These are phyloP conservation scores for Endotricha flammealis DNA, from an alignment of 2,888 invertebrate genomes.

Conservation along the genomic window DNA sequence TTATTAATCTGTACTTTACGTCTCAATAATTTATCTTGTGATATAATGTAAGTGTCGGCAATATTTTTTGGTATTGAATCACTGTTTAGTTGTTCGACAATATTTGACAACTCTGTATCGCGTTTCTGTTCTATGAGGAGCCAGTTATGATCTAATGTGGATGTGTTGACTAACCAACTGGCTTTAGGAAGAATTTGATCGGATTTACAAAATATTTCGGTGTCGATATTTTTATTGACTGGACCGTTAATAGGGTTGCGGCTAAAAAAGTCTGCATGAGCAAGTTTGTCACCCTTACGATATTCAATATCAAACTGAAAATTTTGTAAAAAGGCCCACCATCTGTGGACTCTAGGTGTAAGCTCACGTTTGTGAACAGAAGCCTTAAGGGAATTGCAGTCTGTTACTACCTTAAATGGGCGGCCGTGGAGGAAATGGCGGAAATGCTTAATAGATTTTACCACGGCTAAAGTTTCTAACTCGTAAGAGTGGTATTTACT, in stretches of 20 bases:
- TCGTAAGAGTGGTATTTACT: slow-evolving; percentile 17
- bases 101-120: neutral
- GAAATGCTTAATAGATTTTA: too few relatives aligned
- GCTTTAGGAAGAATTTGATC: too few relatives aligned
- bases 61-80: too few relatives aligned
- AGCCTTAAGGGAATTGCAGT: neutral
- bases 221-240: neutral
- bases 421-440: slow-evolving; percentile 11
- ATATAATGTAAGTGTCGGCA: too few relatives aligned
- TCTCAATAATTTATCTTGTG: neutral
- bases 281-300: slow-evolving; percentile 2
- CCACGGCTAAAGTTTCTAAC: too few relatives aligned
- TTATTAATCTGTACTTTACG: neutral
- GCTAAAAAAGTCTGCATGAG: too few relatives aligned
- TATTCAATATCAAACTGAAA: slow-evolving; percentile 3
- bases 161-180: too few relatives aligned
- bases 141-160: slow-evolving; percentile 9
- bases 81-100: too few relatives aligned
- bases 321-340: too few relatives aligned
- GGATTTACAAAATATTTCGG: too few relatives aligned
- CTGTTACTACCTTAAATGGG: neutral
- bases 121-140: slow-evolving; percentile 8
- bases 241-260: neutral
- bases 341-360: slow-evolving; percentile 1
- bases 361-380: neutral